A percentile compares a stretch with the other conserved stretches of the same genome.
These are phyloP conservation scores for Palaemon carinicauda DNA, from an alignment of 1,140 invertebrate species.

Conservation along the genomic window DNA sequence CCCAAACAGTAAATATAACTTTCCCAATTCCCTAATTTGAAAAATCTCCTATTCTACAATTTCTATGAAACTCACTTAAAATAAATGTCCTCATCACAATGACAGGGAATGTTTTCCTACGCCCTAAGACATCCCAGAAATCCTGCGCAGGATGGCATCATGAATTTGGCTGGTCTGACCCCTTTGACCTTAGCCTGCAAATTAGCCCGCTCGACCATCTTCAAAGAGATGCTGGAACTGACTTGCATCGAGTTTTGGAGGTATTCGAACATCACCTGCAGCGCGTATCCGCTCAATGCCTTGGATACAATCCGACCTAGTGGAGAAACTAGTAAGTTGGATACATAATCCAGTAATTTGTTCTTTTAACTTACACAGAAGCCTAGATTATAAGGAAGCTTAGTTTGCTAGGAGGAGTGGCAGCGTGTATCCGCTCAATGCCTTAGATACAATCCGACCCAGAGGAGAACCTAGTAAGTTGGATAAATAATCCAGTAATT, in stretches of 20 bases:
- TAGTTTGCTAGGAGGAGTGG: too few species aligned
- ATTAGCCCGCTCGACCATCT: slow-evolving; percentile 92
- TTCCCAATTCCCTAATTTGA: not conserved
- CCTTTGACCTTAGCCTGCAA: slow-evolving; percentile 95
- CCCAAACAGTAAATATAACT: too few species aligned
- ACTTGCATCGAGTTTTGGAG: slow-evolving; percentile 97
- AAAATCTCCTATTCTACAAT: not conserved
- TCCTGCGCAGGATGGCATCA: slow-evolving; percentile 88
- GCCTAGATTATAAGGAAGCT: too few species aligned
- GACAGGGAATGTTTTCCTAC: slow-evolving; percentile 97
- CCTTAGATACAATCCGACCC: too few species aligned
- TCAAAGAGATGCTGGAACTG: slow-evolving; percentile 94
- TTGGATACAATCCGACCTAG: slow-evolving; percentile 94
- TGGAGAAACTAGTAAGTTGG: slow-evolving; percentile 92
- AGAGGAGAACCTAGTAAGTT: too few species aligned
- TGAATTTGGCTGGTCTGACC: slow-evolving; percentile 89
- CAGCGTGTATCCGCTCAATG: too few species aligned
- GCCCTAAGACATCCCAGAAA: slow-evolving; percentile 92
- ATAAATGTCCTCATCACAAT: slow-evolving; percentile 43
- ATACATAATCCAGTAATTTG: too few species aligned
- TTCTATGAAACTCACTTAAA: not conserved
- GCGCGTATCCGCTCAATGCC: slow-evolving; percentile 94
- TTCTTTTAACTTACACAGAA: too few species aligned
- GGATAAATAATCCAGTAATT: too few species aligned
- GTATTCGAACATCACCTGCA: slow-evolving; percentile 99